These are phyloP conservation scores for Rhagologus leucostigma DNA, from an alignment of 2,113 vertebrate species.

Conservation along the genomic window DNA sequence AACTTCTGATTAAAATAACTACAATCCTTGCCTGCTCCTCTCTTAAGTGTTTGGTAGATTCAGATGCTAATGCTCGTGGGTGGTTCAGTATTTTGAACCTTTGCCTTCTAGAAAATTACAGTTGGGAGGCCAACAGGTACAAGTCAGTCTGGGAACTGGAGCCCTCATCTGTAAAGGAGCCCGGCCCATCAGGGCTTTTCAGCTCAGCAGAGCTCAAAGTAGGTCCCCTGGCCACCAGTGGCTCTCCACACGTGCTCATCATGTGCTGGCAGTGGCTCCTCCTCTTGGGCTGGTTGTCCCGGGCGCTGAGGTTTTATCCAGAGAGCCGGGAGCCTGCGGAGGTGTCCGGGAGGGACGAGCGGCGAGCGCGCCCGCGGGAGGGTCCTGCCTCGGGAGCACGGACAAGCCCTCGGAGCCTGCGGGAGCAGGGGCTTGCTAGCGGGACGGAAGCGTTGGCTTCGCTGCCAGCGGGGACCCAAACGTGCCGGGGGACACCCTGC, in stretches of 20 bases:
- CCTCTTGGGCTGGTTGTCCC: neutral
- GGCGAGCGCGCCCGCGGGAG: neutral
- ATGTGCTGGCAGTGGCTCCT: slow-evolving; percentile 34
- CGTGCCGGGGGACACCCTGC: neutral
- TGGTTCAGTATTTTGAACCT: neutral
- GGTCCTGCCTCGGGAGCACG: neutral
- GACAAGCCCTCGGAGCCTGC: neutral
- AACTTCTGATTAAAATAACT: neutral
- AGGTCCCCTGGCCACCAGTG: slow-evolving; percentile 54
- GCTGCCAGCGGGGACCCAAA: neutral
- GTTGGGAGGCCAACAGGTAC: neutral
- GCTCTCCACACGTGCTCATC: neutral
- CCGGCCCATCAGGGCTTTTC: neutral
- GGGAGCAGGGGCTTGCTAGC: neutral
- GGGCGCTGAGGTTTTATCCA: neutral
- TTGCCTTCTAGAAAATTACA: neutral
- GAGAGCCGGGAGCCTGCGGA: neutral
- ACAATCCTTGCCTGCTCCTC: neutral
- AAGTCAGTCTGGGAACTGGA: neutral
- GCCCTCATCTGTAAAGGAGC: neutral
- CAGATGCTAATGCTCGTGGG: neutral
- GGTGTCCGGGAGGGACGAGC: slow-evolving; percentile 21
- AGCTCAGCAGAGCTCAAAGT: slow-evolving; percentile 24
- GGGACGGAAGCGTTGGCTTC: rapidly evolving
- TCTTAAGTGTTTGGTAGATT: neutral